These are phyloP conservation scores for Phoeniculus purpureus DNA, from an alignment of 2,797 vertebrate species.

Conservation along the genomic window DNA sequence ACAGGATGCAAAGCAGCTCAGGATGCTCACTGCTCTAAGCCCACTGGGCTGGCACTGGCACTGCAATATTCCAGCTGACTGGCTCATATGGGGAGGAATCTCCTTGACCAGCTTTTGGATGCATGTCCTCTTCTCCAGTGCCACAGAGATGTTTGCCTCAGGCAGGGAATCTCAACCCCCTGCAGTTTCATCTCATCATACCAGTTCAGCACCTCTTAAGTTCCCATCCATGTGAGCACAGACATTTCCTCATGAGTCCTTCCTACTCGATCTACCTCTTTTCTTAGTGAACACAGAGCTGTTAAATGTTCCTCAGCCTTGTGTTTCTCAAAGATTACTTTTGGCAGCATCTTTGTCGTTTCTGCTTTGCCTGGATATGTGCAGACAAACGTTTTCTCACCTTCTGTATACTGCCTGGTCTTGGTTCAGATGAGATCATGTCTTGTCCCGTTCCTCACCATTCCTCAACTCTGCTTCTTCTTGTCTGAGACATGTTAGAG, in stretches of 20 bases:
- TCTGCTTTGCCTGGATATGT: not conserved
- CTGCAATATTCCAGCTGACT: not conserved
- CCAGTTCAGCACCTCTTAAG: not conserved
- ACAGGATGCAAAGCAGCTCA: not conserved
- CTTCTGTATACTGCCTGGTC: not conserved
- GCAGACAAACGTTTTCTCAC: not conserved
- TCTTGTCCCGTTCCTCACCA: not conserved
- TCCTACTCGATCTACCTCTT: not conserved
- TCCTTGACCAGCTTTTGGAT: not conserved
- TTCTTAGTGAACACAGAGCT: not conserved
- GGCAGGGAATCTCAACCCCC: not conserved
- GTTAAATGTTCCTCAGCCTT: not conserved
- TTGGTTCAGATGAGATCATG: constrained; percentile 28
- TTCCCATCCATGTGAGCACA: not conserved
- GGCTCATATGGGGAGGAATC: not conserved
- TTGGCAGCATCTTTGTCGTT: not conserved
- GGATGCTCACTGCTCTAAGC: not conserved
- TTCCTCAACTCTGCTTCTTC: not conserved
- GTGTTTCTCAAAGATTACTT: not conserved
- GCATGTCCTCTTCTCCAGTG: not conserved
- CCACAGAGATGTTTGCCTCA: not conserved
- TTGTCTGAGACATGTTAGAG: not conserved
- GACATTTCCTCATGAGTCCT: not conserved
- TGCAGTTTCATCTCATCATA: not conserved
- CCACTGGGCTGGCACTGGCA: not conserved